Base-by-base conservation (phyloP, 2,888 invertebrate species). In the Dryobotodes eremita region DNA sequence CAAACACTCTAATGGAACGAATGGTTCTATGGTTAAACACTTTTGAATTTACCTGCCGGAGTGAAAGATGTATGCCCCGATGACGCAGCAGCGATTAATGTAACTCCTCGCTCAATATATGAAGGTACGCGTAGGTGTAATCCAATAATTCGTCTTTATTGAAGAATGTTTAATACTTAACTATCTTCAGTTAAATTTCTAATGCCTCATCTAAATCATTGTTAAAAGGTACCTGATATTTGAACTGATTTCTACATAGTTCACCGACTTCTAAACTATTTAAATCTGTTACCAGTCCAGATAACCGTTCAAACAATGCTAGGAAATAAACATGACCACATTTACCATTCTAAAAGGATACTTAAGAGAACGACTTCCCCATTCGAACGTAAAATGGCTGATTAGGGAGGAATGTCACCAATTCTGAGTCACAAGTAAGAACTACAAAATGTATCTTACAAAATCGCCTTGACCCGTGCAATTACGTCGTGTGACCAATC, bases 401-500 rank as follows among this genome's bases (percentile, higher is more conserved):
- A 88, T 88, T 88, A 85, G 71, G 77, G 75, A 83, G 82, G 89
- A 89, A 89, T 89, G 85, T 85, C 72, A 75, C 81, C 81, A 66
- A 75, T 82, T 77, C 68, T 80, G 79, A 84, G 85, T 80, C 76
- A 85, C 79, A 69, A 78, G 71, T 71, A 64, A 80, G 65, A 68
- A 80, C 72, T 68, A 80, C 59, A 75, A 84, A 84, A 84, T 85
- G 71, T 82, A 76, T 85, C 65, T 75, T 72, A 79, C 77, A 79
- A 77, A 84, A 79, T 84, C 71, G 72, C 90, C 90, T 90, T 89
- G 90, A 89, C 89, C 87, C 59, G 83, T 71, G n/a, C 80, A 83
- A 83, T 88, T 83, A 76, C 80, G 75, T 84, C 77, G 79, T 84
- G 85, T 86, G 85, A 86, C 85, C 88, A 90, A 89, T 90, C 82